These are phyloP conservation scores for Cryptus viduatorius DNA, from an alignment of 2,888 invertebrate species.

Conservation along the genomic window DNA sequence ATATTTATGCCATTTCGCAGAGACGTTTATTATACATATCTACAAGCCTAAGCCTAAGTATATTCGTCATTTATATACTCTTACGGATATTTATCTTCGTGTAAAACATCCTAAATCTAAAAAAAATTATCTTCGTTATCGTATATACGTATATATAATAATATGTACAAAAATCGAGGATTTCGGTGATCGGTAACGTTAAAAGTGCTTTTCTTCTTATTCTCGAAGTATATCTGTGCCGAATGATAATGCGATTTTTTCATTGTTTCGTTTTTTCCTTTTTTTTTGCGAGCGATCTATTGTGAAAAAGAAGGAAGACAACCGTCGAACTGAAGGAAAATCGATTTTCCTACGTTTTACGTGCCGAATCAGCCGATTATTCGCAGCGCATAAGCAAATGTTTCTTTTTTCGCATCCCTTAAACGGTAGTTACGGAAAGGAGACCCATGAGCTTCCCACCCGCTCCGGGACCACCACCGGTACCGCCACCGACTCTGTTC, in stretches of 20 bases:
- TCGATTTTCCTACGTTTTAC: not conserved
- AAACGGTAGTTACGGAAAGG: constrained; percentile 87
- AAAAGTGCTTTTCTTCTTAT: not conserved
- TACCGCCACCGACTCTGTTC: constrained; percentile 82
- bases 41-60: constrained; percentile 74
- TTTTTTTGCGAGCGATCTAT: not conserved
- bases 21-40: constrained; percentile 78
- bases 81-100: constrained; percentile 62
- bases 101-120: constrained; percentile 74
- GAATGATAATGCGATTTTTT: not conserved
- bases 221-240: constrained; percentile 10
- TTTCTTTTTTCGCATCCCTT: constrained; percentile 70
- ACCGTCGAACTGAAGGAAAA: constrained; percentile 6
- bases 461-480: constrained; percentile 78
- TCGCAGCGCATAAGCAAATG: not conserved
- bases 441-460: constrained; percentile 87
- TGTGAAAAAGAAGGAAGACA: constrained; percentile 11
- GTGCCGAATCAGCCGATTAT: not conserved
- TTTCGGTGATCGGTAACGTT: constrained; percentile 15
- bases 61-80: constrained; percentile 65
- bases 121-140: constrained; percentile 44
- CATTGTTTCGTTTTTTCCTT: not conserved
- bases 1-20: constrained; percentile 65
- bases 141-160: constrained; percentile 53
- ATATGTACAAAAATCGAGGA: constrained; percentile 58